Conservation (phyloP, 2,888 invertebrate species). For the Caradrina clavipalpis region DNA sequence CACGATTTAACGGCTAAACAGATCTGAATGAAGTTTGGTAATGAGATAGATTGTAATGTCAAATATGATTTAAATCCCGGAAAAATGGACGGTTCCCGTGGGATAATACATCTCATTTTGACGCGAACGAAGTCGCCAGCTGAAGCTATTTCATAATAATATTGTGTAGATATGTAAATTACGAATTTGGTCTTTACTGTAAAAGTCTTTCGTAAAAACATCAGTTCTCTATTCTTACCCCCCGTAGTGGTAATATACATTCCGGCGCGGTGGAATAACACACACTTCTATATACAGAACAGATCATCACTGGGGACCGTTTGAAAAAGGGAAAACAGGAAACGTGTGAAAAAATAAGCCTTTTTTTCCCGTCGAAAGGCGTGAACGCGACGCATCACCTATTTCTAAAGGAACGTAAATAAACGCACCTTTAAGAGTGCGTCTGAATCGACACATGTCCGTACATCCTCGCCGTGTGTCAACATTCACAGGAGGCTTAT, state of each 20-base stretch:
- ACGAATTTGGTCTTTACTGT: not conserved
- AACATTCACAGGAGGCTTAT: constrained; percentile 68
- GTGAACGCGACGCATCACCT: constrained; percentile 86
- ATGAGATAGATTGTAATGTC: too few relatives aligned
- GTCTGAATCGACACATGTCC: constrained; percentile 85
- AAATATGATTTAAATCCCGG: too few relatives aligned
- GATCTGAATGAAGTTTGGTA: too few relatives aligned
- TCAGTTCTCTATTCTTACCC: constrained; percentile 17
- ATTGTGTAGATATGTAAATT: not conserved
- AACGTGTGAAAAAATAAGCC: constrained; percentile 80
- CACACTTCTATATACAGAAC: constrained; percentile 49
- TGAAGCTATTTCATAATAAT: constrained; percentile 8
- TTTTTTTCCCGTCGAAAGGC: constrained; percentile 79
- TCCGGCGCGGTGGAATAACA: constrained; percentile 25
- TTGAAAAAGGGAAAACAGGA: constrained; percentile 67
- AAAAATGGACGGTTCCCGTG: too few relatives aligned
- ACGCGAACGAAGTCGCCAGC: too few relatives aligned
- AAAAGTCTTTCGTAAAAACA: constrained; percentile 18
- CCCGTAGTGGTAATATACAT: constrained; percentile 26
- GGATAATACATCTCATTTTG: too few relatives aligned
- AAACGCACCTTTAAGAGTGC: constrained; percentile 85
- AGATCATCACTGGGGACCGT: constrained; percentile 62
- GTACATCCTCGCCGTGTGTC: constrained; percentile 67
- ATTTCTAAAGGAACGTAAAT: constrained; percentile 87
- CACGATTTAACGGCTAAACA: too few relatives aligned